phyloP scores from a whole-genome alignment of 2,113 vertebrate genomes.

The Archilochus colubris region DNA sequence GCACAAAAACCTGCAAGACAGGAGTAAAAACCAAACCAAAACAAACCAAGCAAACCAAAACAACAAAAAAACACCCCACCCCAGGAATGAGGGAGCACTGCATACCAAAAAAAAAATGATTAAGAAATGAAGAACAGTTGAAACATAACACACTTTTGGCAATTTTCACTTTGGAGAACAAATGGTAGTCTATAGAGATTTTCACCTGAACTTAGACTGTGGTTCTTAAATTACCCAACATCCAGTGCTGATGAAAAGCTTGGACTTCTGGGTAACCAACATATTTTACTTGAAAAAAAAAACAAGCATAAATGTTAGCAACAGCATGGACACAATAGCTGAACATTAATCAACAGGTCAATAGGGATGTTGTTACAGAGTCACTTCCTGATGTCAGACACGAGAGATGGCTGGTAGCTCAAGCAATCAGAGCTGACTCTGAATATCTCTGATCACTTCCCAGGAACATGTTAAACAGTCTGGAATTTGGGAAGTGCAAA shows the following conservation, averaged over 20 bases:
- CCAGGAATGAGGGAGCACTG: neutral
- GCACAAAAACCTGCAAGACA: neutral
- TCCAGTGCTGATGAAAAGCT: neutral
- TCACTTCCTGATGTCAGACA: neutral
- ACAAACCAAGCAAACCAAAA: no score
- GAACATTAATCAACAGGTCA: neutral
- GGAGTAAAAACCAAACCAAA: neutral
- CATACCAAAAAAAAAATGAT: neutral
- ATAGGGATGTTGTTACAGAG: neutral
- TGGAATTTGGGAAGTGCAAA: neutral
- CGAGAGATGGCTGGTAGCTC: neutral
- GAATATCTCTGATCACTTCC: neutral
- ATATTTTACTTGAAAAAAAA: neutral
- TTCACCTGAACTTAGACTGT: neutral
- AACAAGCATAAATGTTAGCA: neutral
- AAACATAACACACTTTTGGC: neutral
- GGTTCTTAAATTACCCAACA: neutral
- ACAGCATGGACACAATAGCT: accelerated
- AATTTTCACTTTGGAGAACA: neutral
- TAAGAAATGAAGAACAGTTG: neutral
- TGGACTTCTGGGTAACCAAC: neutral
- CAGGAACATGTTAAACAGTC: neutral
- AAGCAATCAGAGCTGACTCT: neutral
- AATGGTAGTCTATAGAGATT: neutral
- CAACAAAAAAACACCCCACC: no score